These are phyloP conservation scores for Garrulus glandarius DNA, from an alignment of 2,797 vertebrate genomes.

Conservation along the genomic window DNA sequence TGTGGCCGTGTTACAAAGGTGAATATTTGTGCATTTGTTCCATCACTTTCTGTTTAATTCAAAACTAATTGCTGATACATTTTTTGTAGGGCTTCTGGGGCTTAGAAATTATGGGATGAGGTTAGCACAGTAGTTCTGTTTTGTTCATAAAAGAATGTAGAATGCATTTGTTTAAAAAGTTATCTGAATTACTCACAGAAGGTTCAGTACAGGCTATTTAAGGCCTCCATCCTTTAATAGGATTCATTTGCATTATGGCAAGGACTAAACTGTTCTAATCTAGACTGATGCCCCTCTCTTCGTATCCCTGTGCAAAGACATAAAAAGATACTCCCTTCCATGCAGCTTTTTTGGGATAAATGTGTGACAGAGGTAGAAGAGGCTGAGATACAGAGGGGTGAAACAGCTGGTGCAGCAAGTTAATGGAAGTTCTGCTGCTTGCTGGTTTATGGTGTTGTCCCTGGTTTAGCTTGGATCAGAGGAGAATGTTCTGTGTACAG, in stretches of 20 bases:
- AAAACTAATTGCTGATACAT: conserved; percentile 72
- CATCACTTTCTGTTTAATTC: conserved; percentile 74
- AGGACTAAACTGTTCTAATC: not conserved
- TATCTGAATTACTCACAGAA: conserved; percentile 45
- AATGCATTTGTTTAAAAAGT: conserved; percentile 36
- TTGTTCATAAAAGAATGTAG: conserved; percentile 55
- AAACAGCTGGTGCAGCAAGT: not conserved
- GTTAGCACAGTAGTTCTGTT: conserved; percentile 59
- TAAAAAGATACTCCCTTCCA: not conserved
- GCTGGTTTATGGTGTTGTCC: not conserved
- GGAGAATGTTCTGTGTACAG: not conserved
- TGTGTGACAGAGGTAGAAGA: not conserved
- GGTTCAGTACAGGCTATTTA: conserved; percentile 31
- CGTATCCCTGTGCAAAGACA: not conserved
- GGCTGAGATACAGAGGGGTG: not conserved
- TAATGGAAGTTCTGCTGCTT: not conserved
- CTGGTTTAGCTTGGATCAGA: not conserved
- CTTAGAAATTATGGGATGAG: conserved; percentile 52
- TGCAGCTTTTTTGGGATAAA: not conserved
- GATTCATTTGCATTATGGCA: conserved; percentile 50
- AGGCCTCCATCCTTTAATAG: conserved; percentile 43
- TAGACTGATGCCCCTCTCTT: not conserved
- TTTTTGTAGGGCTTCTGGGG: conserved; percentile 62
- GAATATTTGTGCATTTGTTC: conserved; percentile 69
- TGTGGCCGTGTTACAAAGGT: conserved; percentile 55